These are phyloP conservation scores for Sebastes variabilis DNA, from an alignment of 2,797 vertebrate genomes.

Conservation along the genomic window DNA sequence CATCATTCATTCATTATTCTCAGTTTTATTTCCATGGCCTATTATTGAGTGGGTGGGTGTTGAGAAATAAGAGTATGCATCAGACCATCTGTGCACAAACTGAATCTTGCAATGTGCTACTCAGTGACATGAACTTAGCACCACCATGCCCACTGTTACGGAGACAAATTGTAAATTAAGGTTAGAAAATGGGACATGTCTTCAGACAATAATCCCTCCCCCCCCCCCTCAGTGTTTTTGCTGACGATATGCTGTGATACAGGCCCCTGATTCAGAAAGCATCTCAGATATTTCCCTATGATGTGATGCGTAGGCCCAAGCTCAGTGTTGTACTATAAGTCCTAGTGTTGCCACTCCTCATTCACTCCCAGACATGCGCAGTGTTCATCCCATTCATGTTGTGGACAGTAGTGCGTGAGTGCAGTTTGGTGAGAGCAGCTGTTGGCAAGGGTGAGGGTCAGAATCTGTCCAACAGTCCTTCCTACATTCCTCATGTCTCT, in stretches of 20 bases:
- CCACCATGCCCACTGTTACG: background rate
- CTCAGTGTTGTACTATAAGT: background rate
- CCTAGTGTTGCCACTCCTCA: background rate
- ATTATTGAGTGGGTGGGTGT: background rate
- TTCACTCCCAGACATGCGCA: conserved; percentile 1
- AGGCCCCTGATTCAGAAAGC: background rate
- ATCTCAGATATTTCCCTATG: conserved; percentile 26
- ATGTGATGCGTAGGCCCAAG: background rate
- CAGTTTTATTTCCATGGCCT: background rate
- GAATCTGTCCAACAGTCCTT: conserved; percentile 28
- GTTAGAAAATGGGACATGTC: background rate
- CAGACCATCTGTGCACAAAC: background rate
- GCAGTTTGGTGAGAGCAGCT: conserved; percentile 52
- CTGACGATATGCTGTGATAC: background rate
- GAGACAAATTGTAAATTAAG: background rate
- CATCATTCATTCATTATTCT: background rate
- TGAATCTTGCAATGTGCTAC: background rate
- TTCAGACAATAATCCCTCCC: background rate
- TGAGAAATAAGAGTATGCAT: too few species aligned
- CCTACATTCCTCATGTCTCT: conserved; percentile 46
- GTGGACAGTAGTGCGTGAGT: conserved; percentile 3
- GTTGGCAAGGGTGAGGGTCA: conserved; percentile 42
- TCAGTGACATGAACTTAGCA: background rate
- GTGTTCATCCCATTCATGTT: conserved; percentile 29
- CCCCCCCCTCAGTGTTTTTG: background rate